Base-by-base conservation (phyloP, 2,888 invertebrate species). In the Hemithea aestivaria region DNA sequence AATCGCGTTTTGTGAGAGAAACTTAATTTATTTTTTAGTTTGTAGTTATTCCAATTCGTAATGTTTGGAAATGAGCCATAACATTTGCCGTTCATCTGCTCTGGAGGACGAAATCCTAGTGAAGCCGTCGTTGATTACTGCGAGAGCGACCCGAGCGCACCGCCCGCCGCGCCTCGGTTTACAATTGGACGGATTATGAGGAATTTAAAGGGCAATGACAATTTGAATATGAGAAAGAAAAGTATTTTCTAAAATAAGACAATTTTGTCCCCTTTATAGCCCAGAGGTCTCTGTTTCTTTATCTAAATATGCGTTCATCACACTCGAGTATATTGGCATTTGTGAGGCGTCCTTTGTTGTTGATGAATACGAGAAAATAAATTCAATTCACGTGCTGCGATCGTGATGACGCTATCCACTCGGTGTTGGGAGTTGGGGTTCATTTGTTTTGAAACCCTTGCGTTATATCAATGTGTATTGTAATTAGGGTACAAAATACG, bases 171-270 rank as follows among this genome's bases (percentile, higher is more conserved):
- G 66, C 73, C 66, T 67, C 75, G 73, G 70, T 77, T 78, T 75
- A 78, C 75, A 82, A 87, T 87, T 84, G 84, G 81, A 77, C 72
- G 85, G 85, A 87, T 87, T 87, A 85, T 80, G 82, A 83, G 81
- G 83, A 83, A 78, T 85, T 85, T 81, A 79, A 77, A 79, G 72
- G 69, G 72, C 79, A 78, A 82, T 80, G 83, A 81, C 85, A 76
- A 84, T 83, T 84, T 83, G 79, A 82, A 80, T 82, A 81, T 79
- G 80, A 78, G 75, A 72, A 76, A 73, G 68, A 73, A 72, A 75
- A 71, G 74, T 69, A 62, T 74, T 67, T 70, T 42, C 41, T 66
- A 61, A 76, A 76, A 79, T 81, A 71, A 71, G 66, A 76, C 56
- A 55, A 62, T 73, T 73, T 70, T 67, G 58, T 61, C 53, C 39